These are phyloP conservation scores for Myotis myotis DNA, from an alignment of 2,797 vertebrate genomes.

Conservation along the genomic window DNA sequence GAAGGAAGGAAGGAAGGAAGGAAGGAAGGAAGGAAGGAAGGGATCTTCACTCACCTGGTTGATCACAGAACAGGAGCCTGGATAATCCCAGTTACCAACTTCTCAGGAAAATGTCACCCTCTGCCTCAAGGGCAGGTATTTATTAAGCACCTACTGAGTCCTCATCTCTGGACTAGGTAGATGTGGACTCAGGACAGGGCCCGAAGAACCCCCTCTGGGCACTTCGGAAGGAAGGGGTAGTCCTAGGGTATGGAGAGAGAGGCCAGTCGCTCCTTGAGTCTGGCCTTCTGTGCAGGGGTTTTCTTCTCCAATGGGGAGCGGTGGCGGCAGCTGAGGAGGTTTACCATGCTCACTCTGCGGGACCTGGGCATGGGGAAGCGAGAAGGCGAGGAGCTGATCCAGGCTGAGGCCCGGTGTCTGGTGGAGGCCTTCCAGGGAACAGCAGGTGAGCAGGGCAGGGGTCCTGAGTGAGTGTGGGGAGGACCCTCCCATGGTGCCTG, in stretches of 20 bases:
- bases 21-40: not conserved
- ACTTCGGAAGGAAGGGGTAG: not conserved
- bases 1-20: not conserved
- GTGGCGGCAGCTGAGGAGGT: constrained; percentile 72
- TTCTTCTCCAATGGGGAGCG: constrained; percentile 72
- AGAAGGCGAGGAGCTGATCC: constrained; percentile 69
- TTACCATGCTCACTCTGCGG: constrained; percentile 59
- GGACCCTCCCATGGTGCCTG: not conserved
- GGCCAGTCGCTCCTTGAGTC: not conserved
- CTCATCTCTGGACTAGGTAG: not conserved
- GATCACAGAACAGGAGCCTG: not conserved
- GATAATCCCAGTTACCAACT: not conserved
- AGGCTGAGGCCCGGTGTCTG: constrained; percentile 49
- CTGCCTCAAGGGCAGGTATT: not conserved
- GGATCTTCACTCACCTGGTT: not conserved
- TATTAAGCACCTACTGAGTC: not conserved
- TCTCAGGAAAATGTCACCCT: not conserved
- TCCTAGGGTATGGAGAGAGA: not conserved
- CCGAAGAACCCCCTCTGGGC: not conserved
- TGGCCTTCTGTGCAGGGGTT: constrained; percentile 48
- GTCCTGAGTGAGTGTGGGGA: fast-evolving
- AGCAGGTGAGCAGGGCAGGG: constrained; percentile 53
- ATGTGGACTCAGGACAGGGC: not conserved
- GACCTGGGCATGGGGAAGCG: constrained; percentile 76
- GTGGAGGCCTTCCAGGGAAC: constrained; percentile 51